Percentiles rank a stretch among this genome's conserved stretches.
Conservation (phyloP, 2,797 vertebrate genomes). For the Trichosurus vulpecula region DNA sequence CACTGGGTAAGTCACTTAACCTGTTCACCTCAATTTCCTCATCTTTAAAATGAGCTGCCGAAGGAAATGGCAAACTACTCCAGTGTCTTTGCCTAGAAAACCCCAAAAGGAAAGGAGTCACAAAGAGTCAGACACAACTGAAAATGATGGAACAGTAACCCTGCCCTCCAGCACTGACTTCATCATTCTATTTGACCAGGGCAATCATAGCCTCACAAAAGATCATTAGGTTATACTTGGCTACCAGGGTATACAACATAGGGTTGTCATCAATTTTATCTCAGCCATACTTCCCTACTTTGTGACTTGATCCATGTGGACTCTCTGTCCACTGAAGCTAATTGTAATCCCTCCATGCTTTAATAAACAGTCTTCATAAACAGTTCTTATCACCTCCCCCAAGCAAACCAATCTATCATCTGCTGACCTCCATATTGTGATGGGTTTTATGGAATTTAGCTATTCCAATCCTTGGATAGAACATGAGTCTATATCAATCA, state of each 20-base stretch:
- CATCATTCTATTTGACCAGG: background rate
- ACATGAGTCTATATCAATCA: background rate
- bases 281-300: background rate
- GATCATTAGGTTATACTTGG: background rate
- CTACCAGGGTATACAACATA: background rate
- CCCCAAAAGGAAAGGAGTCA: background rate
- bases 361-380: background rate
- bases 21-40: background rate
- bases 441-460: background rate
- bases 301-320: background rate
- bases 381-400: background rate
- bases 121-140: too few species aligned
- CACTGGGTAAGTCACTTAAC: background rate
- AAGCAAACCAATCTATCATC: background rate
- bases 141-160: background rate
- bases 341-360: background rate
- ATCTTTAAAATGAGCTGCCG: background rate
- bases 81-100: background rate
- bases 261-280: background rate
- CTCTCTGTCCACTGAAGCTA: background rate
- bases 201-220: background rate
- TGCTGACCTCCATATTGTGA: background rate
- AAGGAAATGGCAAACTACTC: background rate
- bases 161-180: background rate
- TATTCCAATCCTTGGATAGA: background rate